Conservation (phyloP, 2,113 vertebrate genomes). For the Malurus elegans region DNA sequence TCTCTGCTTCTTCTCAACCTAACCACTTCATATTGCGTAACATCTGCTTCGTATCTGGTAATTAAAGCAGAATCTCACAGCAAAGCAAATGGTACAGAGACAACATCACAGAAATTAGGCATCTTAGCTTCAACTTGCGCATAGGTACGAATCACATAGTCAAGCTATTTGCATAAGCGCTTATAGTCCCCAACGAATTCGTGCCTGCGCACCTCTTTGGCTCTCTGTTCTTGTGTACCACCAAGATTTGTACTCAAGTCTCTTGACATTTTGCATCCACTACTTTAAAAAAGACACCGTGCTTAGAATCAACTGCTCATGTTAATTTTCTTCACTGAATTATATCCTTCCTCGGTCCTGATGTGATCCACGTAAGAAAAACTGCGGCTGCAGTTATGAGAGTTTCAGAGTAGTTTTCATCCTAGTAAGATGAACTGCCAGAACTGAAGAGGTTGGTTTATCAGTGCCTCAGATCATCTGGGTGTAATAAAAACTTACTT, state of each 20-base stretch:
- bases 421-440: neutral
- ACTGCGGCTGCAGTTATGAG: neutral
- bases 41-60: neutral
- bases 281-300: neutral
- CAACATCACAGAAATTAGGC: neutral
- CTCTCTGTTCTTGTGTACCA: neutral
- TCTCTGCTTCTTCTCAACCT: neutral
- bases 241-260: neutral
- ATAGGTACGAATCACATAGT: neutral
- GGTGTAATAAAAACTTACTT: neutral
- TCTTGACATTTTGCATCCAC: neutral
- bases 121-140: neutral
- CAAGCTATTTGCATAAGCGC: rapidly evolving
- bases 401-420: neutral
- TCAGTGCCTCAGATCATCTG: neutral
- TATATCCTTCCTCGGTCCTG: neutral
- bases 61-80: neutral
- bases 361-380: neutral
- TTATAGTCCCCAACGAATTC: neutral
- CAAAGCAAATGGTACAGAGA: neutral
- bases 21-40: neutral
- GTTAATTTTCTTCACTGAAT: neutral
- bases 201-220: neutral
- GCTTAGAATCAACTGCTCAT: neutral
- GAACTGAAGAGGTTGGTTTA: neutral